Evolutionary conservation across 2,113 vertebrate genomes (phyloP).

Genomic region (Myocastor coypus): DNA sequence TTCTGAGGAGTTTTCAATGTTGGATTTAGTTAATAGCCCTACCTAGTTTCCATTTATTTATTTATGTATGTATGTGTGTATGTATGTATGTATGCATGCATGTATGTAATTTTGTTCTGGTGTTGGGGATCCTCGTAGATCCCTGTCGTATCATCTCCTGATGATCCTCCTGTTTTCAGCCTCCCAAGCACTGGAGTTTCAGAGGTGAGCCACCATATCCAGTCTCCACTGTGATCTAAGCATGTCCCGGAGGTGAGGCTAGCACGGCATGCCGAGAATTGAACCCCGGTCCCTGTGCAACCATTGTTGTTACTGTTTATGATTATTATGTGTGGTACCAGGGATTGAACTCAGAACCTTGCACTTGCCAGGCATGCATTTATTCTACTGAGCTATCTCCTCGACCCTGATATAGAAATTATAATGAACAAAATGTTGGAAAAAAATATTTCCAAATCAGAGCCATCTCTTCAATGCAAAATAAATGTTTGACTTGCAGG

Average conservation of each 20-base stretch:
- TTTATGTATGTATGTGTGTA: not conserved
- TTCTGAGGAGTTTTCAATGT: not conserved
- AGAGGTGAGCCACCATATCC: no score
- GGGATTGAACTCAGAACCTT: no score
- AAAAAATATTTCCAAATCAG: not conserved
- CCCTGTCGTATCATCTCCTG: not conserved
- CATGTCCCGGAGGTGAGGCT: no score
- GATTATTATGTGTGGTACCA: no score
- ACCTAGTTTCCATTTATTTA: not conserved
- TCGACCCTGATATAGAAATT: not conserved
- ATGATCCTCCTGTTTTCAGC: no score
- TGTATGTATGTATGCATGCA: no score
- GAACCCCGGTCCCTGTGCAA: not conserved
- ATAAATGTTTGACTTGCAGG: not conserved
- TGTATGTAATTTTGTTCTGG: not conserved
- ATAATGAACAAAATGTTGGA: not conserved
- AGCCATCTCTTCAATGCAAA: not conserved
- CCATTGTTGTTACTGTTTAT: no score
- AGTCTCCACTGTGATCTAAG: no score
- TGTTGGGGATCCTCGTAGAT: not conserved
- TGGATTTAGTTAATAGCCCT: not conserved
- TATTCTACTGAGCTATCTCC: not conserved
- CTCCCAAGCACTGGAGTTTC: no score
- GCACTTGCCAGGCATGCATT: no score
- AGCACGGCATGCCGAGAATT: no score